Conservation (phyloP, 1,140 invertebrate genomes). For the Oncopeltus fasciatus region DNA sequence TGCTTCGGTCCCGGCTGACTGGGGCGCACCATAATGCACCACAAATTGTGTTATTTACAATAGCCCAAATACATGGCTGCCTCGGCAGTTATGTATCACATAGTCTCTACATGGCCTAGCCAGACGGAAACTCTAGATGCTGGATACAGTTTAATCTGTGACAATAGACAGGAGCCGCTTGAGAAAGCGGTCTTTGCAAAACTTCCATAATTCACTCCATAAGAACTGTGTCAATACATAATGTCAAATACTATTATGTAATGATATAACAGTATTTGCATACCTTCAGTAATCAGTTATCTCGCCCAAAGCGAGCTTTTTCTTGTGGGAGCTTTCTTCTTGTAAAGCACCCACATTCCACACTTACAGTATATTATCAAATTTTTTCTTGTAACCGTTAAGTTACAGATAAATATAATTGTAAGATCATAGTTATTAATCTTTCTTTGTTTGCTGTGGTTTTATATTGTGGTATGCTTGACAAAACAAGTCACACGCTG, state of each 20-base stretch:
- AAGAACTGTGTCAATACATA: conserved; percentile 22
- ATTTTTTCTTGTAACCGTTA: conserved; percentile 12
- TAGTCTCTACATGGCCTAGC: conserved; percentile 1
- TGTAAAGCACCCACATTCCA: conserved; percentile 9
- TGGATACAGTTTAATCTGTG: conserved; percentile 14
- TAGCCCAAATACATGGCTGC: conserved; percentile 21
- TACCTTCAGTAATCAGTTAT: conserved; percentile 8
- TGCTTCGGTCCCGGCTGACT: conserved; percentile 8
- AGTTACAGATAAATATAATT: conserved; percentile 16
- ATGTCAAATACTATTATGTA: conserved; percentile 25
- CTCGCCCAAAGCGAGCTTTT: conserved; percentile 8
- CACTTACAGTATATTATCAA: conserved; percentile 4
- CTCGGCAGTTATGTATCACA: neutral
- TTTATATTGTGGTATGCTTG: conserved; percentile 12
- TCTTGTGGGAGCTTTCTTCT: neutral
- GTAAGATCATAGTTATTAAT: conserved; percentile 12
- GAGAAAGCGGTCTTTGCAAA: neutral
- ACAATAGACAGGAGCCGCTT: conserved; percentile 11
- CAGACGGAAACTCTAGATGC: conserved; percentile 12
- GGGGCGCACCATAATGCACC: conserved; percentile 18
- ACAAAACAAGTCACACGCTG: conserved; percentile 3
- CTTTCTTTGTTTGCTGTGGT: conserved; percentile 15
- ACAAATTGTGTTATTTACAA: conserved; percentile 21
- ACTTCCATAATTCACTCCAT: conserved; percentile 8
- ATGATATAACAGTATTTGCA: conserved; percentile 19